Conservation (phyloP, 2,797 vertebrate species). For the Melanotaenia parkinsoni region DNA sequence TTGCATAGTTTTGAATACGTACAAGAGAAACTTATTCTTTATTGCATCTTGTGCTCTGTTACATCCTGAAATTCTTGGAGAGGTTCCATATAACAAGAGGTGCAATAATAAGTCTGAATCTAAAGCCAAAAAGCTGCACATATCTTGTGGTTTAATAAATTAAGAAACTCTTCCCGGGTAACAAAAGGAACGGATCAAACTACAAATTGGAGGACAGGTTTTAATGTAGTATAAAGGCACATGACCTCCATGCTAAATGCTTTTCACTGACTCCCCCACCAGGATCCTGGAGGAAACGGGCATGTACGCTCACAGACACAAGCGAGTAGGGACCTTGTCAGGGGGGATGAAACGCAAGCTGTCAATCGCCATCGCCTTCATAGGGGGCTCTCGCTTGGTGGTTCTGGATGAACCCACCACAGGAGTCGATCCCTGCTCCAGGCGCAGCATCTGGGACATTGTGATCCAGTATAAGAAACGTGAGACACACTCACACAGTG, state of each 20-base stretch:
- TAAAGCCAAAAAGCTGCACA: constrained; percentile 28
- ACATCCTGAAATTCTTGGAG: constrained; percentile 44
- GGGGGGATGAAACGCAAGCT: constrained; percentile 98
- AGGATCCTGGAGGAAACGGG: constrained; percentile 94
- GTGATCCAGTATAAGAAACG: constrained; percentile 94
- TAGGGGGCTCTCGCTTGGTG: constrained; percentile 94
- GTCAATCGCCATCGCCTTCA: constrained; percentile 97
- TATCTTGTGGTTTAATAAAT: constrained; percentile 28
- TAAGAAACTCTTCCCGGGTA: constrained; percentile 34
- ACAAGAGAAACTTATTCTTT: constrained; percentile 13
- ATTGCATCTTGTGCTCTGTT: constrained; percentile 23
- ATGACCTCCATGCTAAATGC: constrained; percentile 37
- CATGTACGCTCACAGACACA: constrained; percentile 94
- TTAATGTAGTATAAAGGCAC: constrained; percentile 35
- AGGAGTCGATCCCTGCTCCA: constrained; percentile 96
- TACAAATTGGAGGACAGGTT: constrained; percentile 26
- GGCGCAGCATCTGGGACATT: constrained; percentile 97
- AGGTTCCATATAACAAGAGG: constrained; percentile 26
- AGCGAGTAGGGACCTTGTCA: constrained; percentile 90
- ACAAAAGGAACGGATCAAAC: constrained; percentile 47
- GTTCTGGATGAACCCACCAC: constrained; percentile 98
- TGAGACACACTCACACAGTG: constrained; percentile 62
- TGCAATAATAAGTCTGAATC: constrained; percentile 37
- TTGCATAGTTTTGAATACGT: not conserved
- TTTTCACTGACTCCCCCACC: constrained; percentile 45